Evolutionary conservation across 2,888 invertebrate species (phyloP).

Genomic region (Oscheius onirici): DNA sequence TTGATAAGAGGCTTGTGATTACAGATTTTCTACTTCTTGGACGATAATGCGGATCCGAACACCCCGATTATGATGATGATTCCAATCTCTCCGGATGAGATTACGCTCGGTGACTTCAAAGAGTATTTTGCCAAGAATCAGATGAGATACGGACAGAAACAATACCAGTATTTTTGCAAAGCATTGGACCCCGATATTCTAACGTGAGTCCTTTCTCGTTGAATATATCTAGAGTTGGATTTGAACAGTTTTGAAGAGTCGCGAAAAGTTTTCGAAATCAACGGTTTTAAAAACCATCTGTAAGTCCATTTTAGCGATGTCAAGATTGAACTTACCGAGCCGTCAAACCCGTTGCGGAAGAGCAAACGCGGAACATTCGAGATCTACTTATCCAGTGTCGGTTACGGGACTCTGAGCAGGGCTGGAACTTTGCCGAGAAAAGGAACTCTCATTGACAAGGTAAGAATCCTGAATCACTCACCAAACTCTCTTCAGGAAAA

Average conservation of each 20-base stretch:
- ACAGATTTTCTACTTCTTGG: constrained; percentile 63
- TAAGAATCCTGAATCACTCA: background rate
- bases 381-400: constrained; percentile 55
- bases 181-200: constrained; percentile 60
- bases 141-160: constrained; percentile 36
- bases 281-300: too few species aligned
- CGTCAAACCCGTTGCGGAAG: constrained; percentile 46
- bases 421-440: constrained; percentile 46
- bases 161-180: constrained; percentile 65
- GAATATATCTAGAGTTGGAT: too few species aligned
- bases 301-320: constrained; percentile 55
- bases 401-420: constrained; percentile 51
- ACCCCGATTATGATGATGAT: constrained; percentile 64
- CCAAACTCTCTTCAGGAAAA: constrained; percentile 3
- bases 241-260: too few species aligned
- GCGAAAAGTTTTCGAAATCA: too few species aligned
- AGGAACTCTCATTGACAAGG: background rate
- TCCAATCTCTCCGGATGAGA: constrained; percentile 45
- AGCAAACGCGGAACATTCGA: constrained; percentile 61
- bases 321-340: constrained; percentile 59
- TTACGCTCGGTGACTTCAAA: constrained; percentile 64
- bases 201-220: constrained; percentile 42
- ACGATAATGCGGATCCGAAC: constrained; percentile 53
- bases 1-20: constrained; percentile 3
- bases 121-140: constrained; percentile 50